phyloP scores from a whole-genome alignment of 2,113 vertebrate species.

The Phocoena phocoena region DNA sequence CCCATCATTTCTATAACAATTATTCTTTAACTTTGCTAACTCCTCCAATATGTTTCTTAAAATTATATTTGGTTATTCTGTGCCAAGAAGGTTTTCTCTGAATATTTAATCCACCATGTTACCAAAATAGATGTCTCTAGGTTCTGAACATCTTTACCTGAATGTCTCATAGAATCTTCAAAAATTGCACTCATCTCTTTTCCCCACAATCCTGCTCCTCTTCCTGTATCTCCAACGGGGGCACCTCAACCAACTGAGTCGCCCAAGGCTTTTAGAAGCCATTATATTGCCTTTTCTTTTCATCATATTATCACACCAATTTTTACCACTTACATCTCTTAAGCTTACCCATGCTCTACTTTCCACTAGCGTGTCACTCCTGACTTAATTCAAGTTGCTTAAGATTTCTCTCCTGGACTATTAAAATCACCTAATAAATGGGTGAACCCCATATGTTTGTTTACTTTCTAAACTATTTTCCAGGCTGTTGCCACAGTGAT shows the following conservation, averaged over 20 bases:
- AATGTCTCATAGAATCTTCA: not conserved
- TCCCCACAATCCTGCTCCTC: not conserved
- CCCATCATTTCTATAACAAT: not conserved
- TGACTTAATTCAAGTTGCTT: not conserved
- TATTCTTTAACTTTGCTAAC: not conserved
- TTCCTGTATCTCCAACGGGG: not conserved
- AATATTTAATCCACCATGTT: not conserved
- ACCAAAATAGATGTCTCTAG: not conserved
- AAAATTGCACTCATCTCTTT: not conserved
- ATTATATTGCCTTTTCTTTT: not conserved
- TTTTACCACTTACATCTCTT: not conserved
- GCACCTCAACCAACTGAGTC: not conserved
- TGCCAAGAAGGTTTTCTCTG: not conserved
- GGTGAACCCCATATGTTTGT: not conserved
- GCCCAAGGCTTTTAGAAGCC: not conserved
- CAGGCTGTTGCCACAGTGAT: not conserved
- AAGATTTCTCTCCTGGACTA: not conserved
- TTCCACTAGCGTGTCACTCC: not conserved
- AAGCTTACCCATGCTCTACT: not conserved
- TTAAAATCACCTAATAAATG: not conserved
- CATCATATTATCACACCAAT: not conserved
- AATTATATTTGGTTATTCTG: not conserved
- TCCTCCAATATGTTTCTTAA: not conserved
- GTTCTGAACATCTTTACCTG: not conserved
- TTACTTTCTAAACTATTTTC: not conserved